These are phyloP conservation scores for Ostrea edulis DNA, from an alignment of 1,140 invertebrate genomes.

Conservation along the genomic window DNA sequence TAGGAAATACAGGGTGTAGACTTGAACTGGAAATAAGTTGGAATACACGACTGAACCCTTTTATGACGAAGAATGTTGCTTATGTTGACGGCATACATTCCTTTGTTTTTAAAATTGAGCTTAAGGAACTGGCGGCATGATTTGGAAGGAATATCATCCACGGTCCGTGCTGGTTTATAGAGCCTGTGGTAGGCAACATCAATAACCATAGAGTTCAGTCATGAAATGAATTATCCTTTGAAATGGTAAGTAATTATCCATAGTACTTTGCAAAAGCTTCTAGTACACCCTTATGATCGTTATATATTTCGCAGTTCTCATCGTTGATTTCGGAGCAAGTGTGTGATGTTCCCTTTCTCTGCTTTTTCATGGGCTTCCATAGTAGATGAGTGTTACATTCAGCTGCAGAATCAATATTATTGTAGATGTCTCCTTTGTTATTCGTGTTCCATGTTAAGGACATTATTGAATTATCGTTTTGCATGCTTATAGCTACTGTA, in stretches of 20 bases:
- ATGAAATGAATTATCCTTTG: slow-evolving; percentile 13
- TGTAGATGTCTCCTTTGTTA: background rate
- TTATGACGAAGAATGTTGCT: no score
- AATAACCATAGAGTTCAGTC: no score
- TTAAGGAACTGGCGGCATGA: no score
- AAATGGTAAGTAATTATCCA: background rate
- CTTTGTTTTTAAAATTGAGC: no score
- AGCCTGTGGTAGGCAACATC: no score
- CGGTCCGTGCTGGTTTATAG: background rate
- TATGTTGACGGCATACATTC: no score
- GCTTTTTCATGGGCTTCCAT: background rate
- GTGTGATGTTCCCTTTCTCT: background rate
- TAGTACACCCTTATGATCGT: background rate
- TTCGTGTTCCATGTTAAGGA: background rate
- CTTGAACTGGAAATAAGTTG: no score
- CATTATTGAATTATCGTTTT: background rate
- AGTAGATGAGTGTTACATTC: background rate
- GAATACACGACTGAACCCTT: no score
- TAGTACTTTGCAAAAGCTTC: slow-evolving; percentile 27
- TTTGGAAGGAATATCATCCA: slow-evolving; percentile 31
- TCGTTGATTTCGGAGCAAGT: background rate
- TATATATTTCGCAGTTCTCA: background rate
- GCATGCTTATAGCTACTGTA: background rate
- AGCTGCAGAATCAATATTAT: background rate
- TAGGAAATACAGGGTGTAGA: no score